Evolutionary conservation across 2,888 invertebrate species (phyloP).

Genomic region (Acrocera orbiculus): DNA sequence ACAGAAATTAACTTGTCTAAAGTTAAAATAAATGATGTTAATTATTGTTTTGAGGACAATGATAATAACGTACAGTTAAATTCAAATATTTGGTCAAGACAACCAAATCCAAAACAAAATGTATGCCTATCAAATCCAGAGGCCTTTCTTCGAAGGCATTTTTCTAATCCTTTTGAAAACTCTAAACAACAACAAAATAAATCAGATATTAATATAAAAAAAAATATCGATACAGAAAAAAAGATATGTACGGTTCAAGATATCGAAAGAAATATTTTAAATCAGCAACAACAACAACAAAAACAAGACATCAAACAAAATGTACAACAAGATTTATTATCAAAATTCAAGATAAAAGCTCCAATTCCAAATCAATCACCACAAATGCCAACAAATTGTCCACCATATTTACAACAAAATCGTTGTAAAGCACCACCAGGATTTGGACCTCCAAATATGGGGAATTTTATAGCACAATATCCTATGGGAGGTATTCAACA

Average conservation of each 20-base stretch:
- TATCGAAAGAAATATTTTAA: conserved; percentile 27
- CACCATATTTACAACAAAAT: conserved; percentile 9
- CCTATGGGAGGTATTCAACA: conserved; percentile 18
- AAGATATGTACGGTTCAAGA: conserved; percentile 30
- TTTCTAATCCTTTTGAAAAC: conserved; percentile 17
- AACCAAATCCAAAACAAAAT: too few species aligned
- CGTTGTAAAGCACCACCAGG: conserved; percentile 19
- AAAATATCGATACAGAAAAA: too few species aligned
- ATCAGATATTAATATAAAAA: too few species aligned
- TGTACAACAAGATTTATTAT: conserved; percentile 15
- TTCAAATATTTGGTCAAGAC: conserved; percentile 36
- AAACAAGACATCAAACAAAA: conserved; percentile 10
- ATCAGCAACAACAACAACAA: conserved; percentile 13
- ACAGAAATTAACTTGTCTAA: conserved; percentile 25
- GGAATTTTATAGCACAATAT: conserved; percentile 13
- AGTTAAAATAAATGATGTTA: conserved; percentile 29
- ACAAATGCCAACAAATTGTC: conserved; percentile 13
- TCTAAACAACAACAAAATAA: conserved; percentile 1
- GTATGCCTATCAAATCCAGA: too few species aligned
- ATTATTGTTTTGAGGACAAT: conserved; percentile 22
- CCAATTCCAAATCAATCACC: conserved; percentile 9
- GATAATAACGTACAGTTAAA: conserved; percentile 23
- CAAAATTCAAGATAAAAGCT: conserved; percentile 1
- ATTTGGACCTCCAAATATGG: conserved; percentile 13
- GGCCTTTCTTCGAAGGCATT: conserved; percentile 21